Conservation (phyloP, 2,113 vertebrate species). For the Boulengeromyrus knoepffleri region DNA sequence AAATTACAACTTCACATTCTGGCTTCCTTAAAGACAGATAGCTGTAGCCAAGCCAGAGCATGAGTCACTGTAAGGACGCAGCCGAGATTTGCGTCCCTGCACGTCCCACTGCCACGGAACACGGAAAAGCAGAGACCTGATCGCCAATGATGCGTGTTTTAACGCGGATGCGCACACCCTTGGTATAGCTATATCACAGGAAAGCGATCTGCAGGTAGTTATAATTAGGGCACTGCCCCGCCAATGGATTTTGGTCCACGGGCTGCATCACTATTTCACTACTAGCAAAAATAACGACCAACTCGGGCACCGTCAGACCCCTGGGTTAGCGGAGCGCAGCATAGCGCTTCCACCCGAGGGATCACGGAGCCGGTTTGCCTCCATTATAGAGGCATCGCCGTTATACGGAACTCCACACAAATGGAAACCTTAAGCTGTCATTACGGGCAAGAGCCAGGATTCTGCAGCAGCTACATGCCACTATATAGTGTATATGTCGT, state of each 20-base stretch:
- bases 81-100: neutral
- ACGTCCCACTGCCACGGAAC: neutral
- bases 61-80: neutral
- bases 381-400: neutral
- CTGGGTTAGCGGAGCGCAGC: neutral
- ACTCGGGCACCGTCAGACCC: neutral
- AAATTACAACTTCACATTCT: neutral
- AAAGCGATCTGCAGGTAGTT: neutral
- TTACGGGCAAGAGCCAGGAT: neutral
- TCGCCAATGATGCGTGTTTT: neutral
- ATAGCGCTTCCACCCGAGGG: neutral
- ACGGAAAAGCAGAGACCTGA: neutral
- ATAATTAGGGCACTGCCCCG: neutral
- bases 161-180: neutral
- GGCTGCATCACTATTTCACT: neutral
- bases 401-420: neutral
- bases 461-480: neutral
- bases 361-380: slow-evolving; percentile 16
- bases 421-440: neutral
- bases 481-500: neutral
- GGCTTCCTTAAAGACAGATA: neutral
- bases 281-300: neutral
- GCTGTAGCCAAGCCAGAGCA: neutral
- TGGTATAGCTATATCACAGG: neutral
- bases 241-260: neutral